phyloP scores from a whole-genome alignment of 2,113 vertebrate species.

The Himantopus leucocephalus region DNA sequence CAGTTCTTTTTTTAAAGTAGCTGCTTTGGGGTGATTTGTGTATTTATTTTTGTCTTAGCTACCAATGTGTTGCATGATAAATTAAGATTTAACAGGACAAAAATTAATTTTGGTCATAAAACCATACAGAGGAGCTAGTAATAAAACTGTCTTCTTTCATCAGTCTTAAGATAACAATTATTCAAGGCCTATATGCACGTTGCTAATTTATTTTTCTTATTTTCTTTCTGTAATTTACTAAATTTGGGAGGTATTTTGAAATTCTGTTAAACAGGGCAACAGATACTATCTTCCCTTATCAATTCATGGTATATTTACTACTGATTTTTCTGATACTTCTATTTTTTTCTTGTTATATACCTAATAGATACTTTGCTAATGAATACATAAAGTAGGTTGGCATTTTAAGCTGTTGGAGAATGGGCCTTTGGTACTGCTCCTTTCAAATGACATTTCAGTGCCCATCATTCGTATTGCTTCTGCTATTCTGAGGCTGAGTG shows the following conservation, averaged over 20 bases:
- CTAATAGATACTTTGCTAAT: not conserved
- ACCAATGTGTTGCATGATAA: not conserved
- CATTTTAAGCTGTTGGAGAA: not conserved
- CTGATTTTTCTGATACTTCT: not conserved
- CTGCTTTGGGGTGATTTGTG: not conserved
- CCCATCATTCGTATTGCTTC: not conserved
- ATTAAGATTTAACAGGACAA: not conserved
- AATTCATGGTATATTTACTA: not conserved
- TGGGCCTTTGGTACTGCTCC: not conserved
- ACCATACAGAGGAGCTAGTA: not conserved
- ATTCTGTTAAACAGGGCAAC: not conserved
- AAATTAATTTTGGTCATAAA: not conserved
- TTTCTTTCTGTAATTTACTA: not conserved
- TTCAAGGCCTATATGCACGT: not conserved
- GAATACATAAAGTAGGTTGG: not conserved
- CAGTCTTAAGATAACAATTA: not conserved
- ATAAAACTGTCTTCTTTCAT: not conserved
- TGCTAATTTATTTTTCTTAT: not conserved
- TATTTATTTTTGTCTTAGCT: slow-evolving; percentile 12
- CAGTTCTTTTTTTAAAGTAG: not conserved
- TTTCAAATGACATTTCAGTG: not conserved
- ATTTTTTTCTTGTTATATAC: not conserved
- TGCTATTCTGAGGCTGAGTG: not conserved
- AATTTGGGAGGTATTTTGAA: not conserved
- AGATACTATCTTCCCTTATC: not conserved